These are phyloP conservation scores for Pristiophorus japonicus DNA, from an alignment of 2,113 vertebrate species.

Conservation along the genomic window DNA sequence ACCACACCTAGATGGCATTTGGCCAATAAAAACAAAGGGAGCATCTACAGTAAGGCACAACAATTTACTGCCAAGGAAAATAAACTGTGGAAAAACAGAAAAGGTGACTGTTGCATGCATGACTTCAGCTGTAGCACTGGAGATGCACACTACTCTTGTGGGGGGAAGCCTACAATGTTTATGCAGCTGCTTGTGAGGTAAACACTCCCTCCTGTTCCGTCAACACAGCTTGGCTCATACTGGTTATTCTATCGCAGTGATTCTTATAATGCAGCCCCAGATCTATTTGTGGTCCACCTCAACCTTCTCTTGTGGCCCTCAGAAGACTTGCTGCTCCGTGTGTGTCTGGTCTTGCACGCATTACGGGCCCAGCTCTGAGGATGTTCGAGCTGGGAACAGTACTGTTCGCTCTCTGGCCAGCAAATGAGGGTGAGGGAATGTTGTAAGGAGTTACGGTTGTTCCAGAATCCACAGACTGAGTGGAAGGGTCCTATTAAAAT, in stretches of 20 bases:
- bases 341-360: neutral
- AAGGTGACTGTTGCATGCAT: neutral
- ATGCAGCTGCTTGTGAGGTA: neutral
- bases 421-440: neutral
- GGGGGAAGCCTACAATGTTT: neutral
- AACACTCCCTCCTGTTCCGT: neutral
- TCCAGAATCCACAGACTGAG: neutral
- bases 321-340: neutral
- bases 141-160: neutral
- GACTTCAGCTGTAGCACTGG: neutral
- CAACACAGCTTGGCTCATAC: neutral
- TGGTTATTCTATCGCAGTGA: neutral
- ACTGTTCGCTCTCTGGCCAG: neutral
- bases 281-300: neutral
- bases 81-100: neutral
- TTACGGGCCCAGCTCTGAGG: neutral
- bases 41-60: neutral
- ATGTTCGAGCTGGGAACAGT: neutral
- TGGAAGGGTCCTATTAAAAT: neutral
- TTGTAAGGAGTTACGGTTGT: neutral
- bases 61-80: neutral
- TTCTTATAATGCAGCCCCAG: neutral
- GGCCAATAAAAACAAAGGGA: slow-evolving; percentile 4
- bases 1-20: slow-evolving; percentile 14
- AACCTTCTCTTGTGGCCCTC: neutral